Base-by-base conservation (phyloP, 1,140 invertebrate genomes). In the Hesperophylax magnus region DNA sequence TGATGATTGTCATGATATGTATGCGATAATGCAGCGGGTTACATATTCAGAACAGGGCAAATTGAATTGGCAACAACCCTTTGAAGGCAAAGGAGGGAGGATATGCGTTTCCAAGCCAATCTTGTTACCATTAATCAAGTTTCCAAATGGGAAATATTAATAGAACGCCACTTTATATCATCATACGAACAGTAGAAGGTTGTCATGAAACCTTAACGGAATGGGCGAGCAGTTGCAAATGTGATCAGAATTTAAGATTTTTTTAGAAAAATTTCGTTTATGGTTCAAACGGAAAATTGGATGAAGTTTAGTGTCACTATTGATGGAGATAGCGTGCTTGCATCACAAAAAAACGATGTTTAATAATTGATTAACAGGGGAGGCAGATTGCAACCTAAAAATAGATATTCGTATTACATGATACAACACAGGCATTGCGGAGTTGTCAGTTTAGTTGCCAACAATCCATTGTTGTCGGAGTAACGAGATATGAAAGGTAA, bases 61-160 rank as follows among this genome's bases (percentile, higher is more conserved):
- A 67, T 67, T 39, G 63, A 67, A 67, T 67, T 67, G 24, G 63
- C 11, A 39, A 27, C 31, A 67, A 67, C 63, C 22, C 63, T 67
- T 67, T 67, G 63, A 67, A 22, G 11, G 63, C 20, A 18, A 61
- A 15, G 18, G 18, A n/a, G 58, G 20, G 18, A 24, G 58, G 9
- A 7, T 6, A 58, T 18, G 58, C 58, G 58, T 24, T 61, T 18
- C 58, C 18, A 24, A 9, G n/a, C 58, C n/a, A 18, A 22, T 61
- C 58, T 15, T 61, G 18, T 61, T 24, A 15, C 58, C 24, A 61
- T 61, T 61, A 61, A 24, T 7, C 39, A 47, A 56, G 58, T 11
- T 20, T 61, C 9, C 8, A 61, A 61, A 61, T 61, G 24, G 58
- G 24, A 61, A 61, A 61, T 61, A 61, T 18, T 22, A 58, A 17